Conservation (phyloP, 2,797 vertebrate genomes). For the Sebastes diploproa region DNA sequence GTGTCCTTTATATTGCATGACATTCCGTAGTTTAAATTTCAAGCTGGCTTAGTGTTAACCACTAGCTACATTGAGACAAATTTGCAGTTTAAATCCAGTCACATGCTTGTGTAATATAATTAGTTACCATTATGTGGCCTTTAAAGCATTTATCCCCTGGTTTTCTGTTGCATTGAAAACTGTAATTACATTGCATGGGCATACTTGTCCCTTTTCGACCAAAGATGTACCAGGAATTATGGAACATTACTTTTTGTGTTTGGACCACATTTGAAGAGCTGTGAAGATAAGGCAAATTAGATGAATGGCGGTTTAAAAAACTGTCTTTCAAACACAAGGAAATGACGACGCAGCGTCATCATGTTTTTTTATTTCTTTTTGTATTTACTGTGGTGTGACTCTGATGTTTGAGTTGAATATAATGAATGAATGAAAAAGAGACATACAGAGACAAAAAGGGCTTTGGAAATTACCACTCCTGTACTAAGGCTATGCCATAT, state of each 20-base stretch:
- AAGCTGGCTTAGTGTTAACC: not conserved
- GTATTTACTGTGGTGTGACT: not conserved
- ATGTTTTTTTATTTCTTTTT: not conserved
- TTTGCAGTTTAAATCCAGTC: conserved; percentile 1
- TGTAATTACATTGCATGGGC: not conserved
- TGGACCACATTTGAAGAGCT: not conserved
- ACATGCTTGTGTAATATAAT: conserved; percentile 18
- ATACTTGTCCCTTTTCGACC: not conserved
- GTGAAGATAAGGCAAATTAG: not conserved
- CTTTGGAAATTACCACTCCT: not conserved
- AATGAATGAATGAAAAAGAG: not conserved
- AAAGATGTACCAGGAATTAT: not conserved
- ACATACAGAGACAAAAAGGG: not conserved
- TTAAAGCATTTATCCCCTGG: not conserved
- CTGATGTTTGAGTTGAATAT: not conserved
- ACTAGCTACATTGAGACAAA: not conserved
- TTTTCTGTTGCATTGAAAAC: not conserved
- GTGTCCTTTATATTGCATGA: not conserved
- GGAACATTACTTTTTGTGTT: not conserved
- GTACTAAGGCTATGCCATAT: too few species aligned
- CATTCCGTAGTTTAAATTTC: not conserved
- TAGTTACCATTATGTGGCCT: not conserved
- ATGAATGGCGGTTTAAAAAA: not conserved
- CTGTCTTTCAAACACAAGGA: not conserved
- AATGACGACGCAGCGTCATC: not conserved